These are phyloP conservation scores for Yasuhikotakia modesta DNA, from an alignment of 2,797 vertebrate species.

Conservation along the genomic window DNA sequence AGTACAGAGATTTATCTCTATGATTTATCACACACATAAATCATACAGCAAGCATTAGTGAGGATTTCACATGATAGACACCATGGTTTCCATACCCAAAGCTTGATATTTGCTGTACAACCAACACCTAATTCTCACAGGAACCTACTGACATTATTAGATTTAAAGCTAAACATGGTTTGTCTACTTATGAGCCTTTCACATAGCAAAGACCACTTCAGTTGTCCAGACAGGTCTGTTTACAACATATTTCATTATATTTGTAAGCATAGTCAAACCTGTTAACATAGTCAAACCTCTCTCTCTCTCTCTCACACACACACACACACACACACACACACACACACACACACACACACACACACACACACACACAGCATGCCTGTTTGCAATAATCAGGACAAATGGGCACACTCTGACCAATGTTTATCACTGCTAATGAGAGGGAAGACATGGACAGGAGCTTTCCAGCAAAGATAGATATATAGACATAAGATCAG, in stretches of 20 bases:
- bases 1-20: neutral
- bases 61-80: too few relatives aligned
- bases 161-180: neutral
- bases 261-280: neutral
- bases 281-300: too few relatives aligned
- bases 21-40: neutral
- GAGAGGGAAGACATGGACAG: neutral
- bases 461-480: slow-evolving; percentile 6
- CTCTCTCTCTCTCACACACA: neutral
- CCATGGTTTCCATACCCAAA: too few relatives aligned
- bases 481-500: slow-evolving; percentile 7
- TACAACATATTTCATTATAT: neutral
- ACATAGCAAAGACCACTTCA: neutral
- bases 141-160: neutral
- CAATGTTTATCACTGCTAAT: neutral
- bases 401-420: neutral
- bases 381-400: neutral
- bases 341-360: neutral
- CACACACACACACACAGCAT: slow-evolving; percentile 1
- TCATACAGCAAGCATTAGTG: too few relatives aligned
- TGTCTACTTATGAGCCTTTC: too few relatives aligned
- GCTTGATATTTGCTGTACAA: too few relatives aligned
- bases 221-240: neutral
- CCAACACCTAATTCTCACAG: too few relatives aligned
- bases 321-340: neutral